Percentiles rank a stretch among this genome's conserved stretches.
Conservation (phyloP, 2,888 invertebrate species). For the Galeruca laticollis region DNA sequence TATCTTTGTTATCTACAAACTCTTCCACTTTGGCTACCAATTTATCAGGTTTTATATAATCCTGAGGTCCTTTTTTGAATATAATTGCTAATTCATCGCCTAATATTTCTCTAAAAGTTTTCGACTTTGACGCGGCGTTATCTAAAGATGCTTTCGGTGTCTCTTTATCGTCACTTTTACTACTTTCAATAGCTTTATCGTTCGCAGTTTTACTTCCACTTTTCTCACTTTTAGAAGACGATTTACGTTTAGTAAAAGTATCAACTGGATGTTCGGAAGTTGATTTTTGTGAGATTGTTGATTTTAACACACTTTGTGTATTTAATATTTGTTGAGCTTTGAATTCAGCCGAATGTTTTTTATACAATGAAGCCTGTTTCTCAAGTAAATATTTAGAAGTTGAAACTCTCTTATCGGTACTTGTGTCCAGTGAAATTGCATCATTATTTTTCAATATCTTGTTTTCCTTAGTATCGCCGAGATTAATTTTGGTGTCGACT, state of each 20-base stretch:
- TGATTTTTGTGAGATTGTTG: neutral
- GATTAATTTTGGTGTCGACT: neutral
- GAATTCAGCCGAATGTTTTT: neutral
- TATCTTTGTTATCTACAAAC: neutral
- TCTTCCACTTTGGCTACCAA: conserved; percentile 14
- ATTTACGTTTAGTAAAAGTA: neutral
- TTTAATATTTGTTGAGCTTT: neutral
- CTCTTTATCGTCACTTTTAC: neutral
- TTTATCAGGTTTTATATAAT: neutral
- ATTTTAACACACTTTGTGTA: neutral
- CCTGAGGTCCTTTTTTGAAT: neutral
- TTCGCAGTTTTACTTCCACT: neutral
- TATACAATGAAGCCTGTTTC: neutral
- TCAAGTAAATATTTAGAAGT: conserved; percentile 6
- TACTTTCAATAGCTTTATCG: neutral
- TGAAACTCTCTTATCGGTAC: neutral
- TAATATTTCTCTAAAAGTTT: neutral
- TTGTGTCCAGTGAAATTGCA: neutral
- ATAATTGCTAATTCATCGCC: neutral
- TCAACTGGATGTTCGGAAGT: neutral
- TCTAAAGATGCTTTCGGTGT: neutral
- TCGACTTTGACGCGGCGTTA: neutral
- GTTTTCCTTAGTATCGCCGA: neutral
- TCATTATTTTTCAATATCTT: neutral
- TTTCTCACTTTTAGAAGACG: neutral